Conservation (phyloP, 2,113 vertebrate genomes). For the Antechinus stuartii region DNA sequence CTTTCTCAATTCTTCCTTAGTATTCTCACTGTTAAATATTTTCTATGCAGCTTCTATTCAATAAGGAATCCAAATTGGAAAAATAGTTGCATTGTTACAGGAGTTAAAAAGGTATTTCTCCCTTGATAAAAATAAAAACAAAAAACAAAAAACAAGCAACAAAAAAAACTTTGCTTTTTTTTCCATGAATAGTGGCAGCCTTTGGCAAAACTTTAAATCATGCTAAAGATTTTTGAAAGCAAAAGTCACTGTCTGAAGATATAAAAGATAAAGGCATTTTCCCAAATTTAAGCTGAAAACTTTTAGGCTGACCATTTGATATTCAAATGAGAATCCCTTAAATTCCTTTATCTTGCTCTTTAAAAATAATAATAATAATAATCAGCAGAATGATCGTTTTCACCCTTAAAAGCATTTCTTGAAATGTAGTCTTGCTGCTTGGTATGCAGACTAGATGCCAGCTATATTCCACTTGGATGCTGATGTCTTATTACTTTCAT, state of each 20-base stretch:
- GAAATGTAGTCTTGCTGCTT: slow-evolving; percentile 38
- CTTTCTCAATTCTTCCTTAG: slow-evolving; percentile 17
- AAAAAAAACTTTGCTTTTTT: slow-evolving; percentile 65
- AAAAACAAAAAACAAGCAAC: too few species aligned
- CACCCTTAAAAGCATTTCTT: slow-evolving; percentile 41
- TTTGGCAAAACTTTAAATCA: slow-evolving; percentile 72
- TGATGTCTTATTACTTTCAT: slow-evolving; percentile 59
- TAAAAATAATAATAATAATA: neutral
- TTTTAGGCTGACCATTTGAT: slow-evolving; percentile 78
- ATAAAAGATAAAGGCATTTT: slow-evolving; percentile 70
- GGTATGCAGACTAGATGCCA: slow-evolving; percentile 36
- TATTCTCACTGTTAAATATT: slow-evolving; percentile 52
- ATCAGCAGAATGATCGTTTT: slow-evolving; percentile 31
- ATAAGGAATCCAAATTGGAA: slow-evolving; percentile 56
- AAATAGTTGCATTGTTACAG: slow-evolving; percentile 69
- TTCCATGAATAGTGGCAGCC: slow-evolving; percentile 66
- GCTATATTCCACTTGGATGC: slow-evolving; percentile 38
- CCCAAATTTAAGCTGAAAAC: slow-evolving; percentile 71
- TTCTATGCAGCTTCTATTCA: slow-evolving; percentile 57
- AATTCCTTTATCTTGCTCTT: slow-evolving; percentile 70
- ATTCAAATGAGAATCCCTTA: slow-evolving; percentile 72
- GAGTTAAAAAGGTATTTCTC: slow-evolving; percentile 76
- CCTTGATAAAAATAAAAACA: slow-evolving; percentile 51
- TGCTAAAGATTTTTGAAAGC: slow-evolving; percentile 81
- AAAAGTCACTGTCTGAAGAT: slow-evolving; percentile 79